phyloP scores from a whole-genome alignment of 2,888 invertebrate species.

The Caenorhabditis zanzibari region DNA sequence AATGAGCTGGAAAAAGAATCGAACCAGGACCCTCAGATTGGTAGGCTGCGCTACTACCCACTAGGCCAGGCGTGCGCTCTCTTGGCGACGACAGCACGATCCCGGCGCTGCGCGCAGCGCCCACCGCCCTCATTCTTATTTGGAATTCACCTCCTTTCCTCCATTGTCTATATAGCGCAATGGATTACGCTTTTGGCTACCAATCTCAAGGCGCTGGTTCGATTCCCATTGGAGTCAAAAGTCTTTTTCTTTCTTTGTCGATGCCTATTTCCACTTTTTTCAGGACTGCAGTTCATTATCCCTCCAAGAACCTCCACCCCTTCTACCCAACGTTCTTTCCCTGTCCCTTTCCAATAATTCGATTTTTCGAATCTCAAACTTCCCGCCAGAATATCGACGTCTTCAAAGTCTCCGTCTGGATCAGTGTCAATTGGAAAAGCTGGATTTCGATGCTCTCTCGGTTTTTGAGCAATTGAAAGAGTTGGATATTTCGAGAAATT shows the following conservation, averaged over 20 bases:
- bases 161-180: not conserved
- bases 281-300: conserved; percentile 64
- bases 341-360: conserved; percentile 68
- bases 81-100: not conserved
- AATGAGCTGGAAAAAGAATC: not conserved
- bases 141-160: not conserved
- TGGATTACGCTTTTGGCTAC: not conserved
- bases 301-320: conserved; percentile 51
- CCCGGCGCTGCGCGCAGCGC: not conserved
- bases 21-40: not conserved
- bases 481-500: conserved; percentile 59
- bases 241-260: not conserved
- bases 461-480: conserved; percentile 65
- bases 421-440: conserved; percentile 63
- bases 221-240: not conserved
- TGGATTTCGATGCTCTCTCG: conserved; percentile 64
- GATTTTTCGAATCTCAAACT: conserved; percentile 44
- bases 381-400: conserved; percentile 61
- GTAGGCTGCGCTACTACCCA: not conserved
- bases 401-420: conserved; percentile 68
- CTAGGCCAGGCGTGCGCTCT: not conserved
- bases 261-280: not conserved
- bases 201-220: not conserved
- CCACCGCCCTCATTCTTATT: not conserved
- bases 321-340: conserved; percentile 63